Base-by-base conservation (phyloP, 2,888 invertebrate genomes). In the Polydrusus pterygomalis region DNA sequence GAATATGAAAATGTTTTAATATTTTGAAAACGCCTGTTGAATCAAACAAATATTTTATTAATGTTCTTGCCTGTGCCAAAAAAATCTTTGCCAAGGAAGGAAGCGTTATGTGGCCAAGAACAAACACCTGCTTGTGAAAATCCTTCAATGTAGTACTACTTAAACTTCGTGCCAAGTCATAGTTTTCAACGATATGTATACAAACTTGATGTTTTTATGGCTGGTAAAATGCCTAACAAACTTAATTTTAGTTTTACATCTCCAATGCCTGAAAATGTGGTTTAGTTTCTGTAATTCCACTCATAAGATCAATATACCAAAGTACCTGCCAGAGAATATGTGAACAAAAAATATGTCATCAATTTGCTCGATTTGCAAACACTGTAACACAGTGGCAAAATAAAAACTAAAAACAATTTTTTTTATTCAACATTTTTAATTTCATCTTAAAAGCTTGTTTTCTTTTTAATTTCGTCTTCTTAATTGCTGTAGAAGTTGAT, bases 31-130 rank as follows among this genome's bases (percentile, higher is more conserved):
- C 56, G 68, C 68, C 68, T 56, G 68, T 68, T 68, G 56, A 68
- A 40, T 54, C 49, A 38, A 68, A 68, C 54, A 68, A 20, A 68
- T 43, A 54, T 18, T 51, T 68, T 68, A 54, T 51, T 34, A 38
- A 18, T 40, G 40, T 43, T 51, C 38, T 38, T 38, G 58, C 38
- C 17, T 17, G 38, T 38, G 58, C 68, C 51, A 68, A 68, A 65
- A 65, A 68, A 68, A 54, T 54, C 45, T 54, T 51, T 67, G 58
- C 70, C 58, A 62, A 70, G 58, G 70, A 70, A 70, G 70, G 70
- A 70, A 60, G 58, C 58, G 47, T 47, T 47, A 38, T 20, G 34
- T 47, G 38, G 51, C 70, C 51, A 70, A 68, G 68, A 68, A 68
- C 68, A 68, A 68, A 68, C 68, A 68, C 68, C 54, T 68, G 54